phyloP scores from a whole-genome alignment of 2,113 vertebrate genomes.

The Sander lucioperca region DNA sequence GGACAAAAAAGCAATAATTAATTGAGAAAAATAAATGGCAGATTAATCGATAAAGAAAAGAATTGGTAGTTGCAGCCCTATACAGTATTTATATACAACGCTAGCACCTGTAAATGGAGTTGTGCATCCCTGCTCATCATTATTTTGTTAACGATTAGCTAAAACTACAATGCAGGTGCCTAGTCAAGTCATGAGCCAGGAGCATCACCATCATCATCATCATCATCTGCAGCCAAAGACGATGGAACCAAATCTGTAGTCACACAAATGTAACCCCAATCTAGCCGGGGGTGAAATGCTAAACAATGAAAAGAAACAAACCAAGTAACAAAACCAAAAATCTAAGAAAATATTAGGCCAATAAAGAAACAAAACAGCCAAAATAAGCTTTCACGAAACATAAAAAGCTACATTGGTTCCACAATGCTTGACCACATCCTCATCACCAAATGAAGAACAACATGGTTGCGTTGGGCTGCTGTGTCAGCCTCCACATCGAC shows the following conservation, averaged over 20 bases:
- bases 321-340: constrained; percentile 27
- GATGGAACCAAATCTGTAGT: constrained; percentile 89
- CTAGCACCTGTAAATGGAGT: constrained; percentile 32
- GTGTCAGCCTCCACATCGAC: constrained; percentile 62
- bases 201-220: constrained; percentile 81
- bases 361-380: constrained; percentile 43
- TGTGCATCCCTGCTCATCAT: constrained; percentile 61
- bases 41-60: neutral
- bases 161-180: constrained; percentile 94
- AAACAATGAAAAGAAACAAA: constrained; percentile 19
- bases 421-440: constrained; percentile 86
- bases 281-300: constrained; percentile 85
- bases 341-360: constrained; percentile 15
- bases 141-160: constrained; percentile 28
- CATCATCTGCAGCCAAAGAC: constrained; percentile 92
- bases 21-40: neutral
- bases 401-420: constrained; percentile 68
- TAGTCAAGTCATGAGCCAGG: constrained; percentile 83
- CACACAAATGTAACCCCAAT: constrained; percentile 82
- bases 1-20: neutral
- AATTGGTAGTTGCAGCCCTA: neutral
- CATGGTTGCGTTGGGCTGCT: constrained; percentile 57
- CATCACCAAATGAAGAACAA: constrained; percentile 70
- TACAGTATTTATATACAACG: neutral
- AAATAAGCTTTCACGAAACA: constrained; percentile 60